Evolutionary conservation across 2,797 vertebrate species (phyloP), one percentile per base, ranked within the genome.

Genomic region (Furcifer pardalis): DNA sequence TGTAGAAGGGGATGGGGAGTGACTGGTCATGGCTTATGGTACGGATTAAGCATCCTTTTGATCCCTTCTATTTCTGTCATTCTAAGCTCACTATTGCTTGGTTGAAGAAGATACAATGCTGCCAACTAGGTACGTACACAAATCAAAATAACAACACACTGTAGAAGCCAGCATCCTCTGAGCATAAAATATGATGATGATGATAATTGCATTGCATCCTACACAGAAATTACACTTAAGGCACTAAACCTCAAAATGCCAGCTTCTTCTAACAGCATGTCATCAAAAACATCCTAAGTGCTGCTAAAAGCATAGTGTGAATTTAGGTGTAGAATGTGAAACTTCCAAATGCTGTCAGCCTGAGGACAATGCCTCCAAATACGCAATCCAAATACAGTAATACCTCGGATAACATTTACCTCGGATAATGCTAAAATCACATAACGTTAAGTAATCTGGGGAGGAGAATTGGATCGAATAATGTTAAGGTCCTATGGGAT

Each of bases 1-100:
- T 77, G 71, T 59, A 42, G 59, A 75, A 82, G 74, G 69, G 49
- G 46, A 83, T 83, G 73, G 46, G 56, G 62, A 77, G 37, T 32
- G 74, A 83, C 10, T 66, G 19, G 27, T 68, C 46, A 77, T 83
- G 65, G 37, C 75, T 83, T 77, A 56, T 76, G 74, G 10, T 35
- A 68, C 10, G 17, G 46, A 56, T 15, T 63, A 74, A 74, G 40
- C 32, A 46, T 37, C 62, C 30, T 40, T 83, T 66, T 68, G 62
- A 23, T 42, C 19, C 60, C 17, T 65, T 79, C 62, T 30, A 78
- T 13, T n/a, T 79, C 32, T 35, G 32, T 32, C 21, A 25, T 59
- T 81, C 7, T 76, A 65, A 4, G 15, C 66, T 44, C 15, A n/a
- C 42, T 44, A 68, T 25, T 30, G 12, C 71, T 25, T 35, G 79